Base-by-base conservation (phyloP, 2,888 invertebrate genomes). In the Dyspetes luteomarginatus region DNA sequence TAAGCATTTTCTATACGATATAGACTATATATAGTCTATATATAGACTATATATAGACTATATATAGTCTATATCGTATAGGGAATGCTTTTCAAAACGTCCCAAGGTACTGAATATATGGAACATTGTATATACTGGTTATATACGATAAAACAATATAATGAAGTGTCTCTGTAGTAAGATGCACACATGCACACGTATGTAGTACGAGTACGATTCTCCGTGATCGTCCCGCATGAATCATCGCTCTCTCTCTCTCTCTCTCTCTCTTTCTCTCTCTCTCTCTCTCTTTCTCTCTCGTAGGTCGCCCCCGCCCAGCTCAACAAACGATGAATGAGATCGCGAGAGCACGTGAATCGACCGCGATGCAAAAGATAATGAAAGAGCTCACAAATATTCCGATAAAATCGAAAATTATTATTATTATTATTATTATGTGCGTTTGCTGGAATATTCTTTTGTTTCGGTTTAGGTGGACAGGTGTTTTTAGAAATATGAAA, bases 141-240 rank as follows among this genome's bases (percentile, higher is more conserved):
- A 48, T 64, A 12, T 36, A 12, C 36, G 36, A 36, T 36, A 36
- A 36, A 36, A 12, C 9, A 36, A 36, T 36, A 36, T 48, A 22
- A 50, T 7, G 50, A 9, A 50, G 5, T 19, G 24, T 50, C 12
- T 2, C 9, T 56, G 28, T 15, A 28, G 12, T 56, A 56, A 15
- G 12, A n/a, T 9, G 24, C 15, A 17, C 5, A 26, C 5, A 55
- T 12, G n/a, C n/a, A n/a, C n/a, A n/a, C n/a, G n/a, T 28, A 28
- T 28, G 5, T 28, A 36, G 7, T n/a, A n/a, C n/a, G n/a, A 30
- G 26, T 15, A 30, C 26, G 26, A 56, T 30, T 26, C 52, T 55
- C 55, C 68, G 68, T 41, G 68, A 68, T 41, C 52, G 55, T 52
- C 24, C 12, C 5, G 17, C 12, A 12, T 68, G 68, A 55, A 68